These are phyloP conservation scores for Nephrotoma flavescens DNA, from an alignment of 2,888 invertebrate species.

Conservation along the genomic window DNA sequence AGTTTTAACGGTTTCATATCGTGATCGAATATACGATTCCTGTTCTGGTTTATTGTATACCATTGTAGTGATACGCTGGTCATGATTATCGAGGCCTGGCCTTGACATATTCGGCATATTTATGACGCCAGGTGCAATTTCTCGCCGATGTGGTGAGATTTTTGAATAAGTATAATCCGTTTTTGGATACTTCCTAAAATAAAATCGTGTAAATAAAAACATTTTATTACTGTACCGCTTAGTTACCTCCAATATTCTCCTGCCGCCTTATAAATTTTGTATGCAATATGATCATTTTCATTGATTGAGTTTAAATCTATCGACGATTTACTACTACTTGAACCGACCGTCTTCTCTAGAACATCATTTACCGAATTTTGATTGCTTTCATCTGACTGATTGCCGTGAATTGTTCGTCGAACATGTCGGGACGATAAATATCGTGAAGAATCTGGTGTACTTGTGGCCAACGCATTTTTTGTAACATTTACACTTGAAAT, in stretches of 20 bases:
- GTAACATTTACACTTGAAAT: background rate
- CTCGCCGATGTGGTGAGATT: conserved; percentile 65
- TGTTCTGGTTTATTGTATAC: conserved; percentile 24
- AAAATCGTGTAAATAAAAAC: conserved; percentile 7
- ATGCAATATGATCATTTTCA: conserved; percentile 42
- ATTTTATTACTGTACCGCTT: background rate
- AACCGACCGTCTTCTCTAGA: conserved; percentile 16
- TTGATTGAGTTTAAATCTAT: background rate
- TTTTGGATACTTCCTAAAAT: conserved; percentile 68
- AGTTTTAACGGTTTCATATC: conserved; percentile 19
- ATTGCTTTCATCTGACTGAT: conserved; percentile 22
- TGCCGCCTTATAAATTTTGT: conserved; percentile 58
- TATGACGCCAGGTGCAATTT: conserved; percentile 62
- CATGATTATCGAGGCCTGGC: conserved; percentile 45
- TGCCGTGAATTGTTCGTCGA: background rate
- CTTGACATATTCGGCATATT: conserved; percentile 86
- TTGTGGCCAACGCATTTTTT: background rate
- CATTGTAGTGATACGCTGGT: conserved; percentile 35
- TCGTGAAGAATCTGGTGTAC: background rate
- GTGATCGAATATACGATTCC: conserved; percentile 26
- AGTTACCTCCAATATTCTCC: conserved; percentile 79
- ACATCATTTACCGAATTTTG: conserved; percentile 23
- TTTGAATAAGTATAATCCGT: conserved; percentile 83
- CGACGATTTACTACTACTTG: background rate
- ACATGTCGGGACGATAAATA: background rate